Evolutionary conservation across 2,797 vertebrate species (phyloP).

Genomic region (Chaunax sp.): DNA sequence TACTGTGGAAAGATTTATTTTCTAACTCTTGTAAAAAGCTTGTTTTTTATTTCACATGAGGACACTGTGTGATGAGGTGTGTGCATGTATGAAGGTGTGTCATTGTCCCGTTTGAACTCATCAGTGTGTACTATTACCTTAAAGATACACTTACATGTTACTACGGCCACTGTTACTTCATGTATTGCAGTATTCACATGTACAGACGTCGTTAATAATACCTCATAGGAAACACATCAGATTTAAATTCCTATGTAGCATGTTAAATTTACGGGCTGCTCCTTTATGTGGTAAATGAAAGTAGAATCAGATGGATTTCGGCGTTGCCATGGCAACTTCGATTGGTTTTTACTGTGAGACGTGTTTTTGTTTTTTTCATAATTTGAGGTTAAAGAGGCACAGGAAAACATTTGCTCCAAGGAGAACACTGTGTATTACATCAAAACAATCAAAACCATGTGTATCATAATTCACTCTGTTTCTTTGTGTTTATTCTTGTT

Average conservation of each 20-base stretch:
- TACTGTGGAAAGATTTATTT: conserved; percentile 55
- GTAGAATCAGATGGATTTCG: background rate
- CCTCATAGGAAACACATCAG: background rate
- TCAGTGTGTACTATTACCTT: too few relatives aligned
- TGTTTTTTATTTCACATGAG: conserved; percentile 18
- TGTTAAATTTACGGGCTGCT: background rate
- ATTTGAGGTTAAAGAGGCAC: background rate
- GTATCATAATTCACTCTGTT: too few relatives aligned
- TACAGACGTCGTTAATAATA: background rate
- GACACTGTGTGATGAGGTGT: background rate
- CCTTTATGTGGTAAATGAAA: background rate
- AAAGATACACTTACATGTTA: conserved; percentile 29
- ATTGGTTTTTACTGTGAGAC: background rate
- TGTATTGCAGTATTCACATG: background rate
- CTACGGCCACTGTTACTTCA: background rate
- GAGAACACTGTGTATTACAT: too few relatives aligned
- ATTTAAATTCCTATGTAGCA: too few relatives aligned
- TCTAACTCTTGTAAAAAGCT: conserved; percentile 55
- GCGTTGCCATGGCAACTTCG: background rate
- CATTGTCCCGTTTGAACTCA: too few relatives aligned
- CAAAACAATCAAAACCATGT: too few relatives aligned
- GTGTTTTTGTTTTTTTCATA: background rate
- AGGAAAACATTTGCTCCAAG: too few relatives aligned
- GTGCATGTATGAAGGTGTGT: conserved; percentile 42
- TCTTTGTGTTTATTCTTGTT: too few relatives aligned